Evolutionary conservation across 53 echinoderm and acorn worm genomes (phyloP).

Genomic region (Glandiceps talaboti): DNA sequence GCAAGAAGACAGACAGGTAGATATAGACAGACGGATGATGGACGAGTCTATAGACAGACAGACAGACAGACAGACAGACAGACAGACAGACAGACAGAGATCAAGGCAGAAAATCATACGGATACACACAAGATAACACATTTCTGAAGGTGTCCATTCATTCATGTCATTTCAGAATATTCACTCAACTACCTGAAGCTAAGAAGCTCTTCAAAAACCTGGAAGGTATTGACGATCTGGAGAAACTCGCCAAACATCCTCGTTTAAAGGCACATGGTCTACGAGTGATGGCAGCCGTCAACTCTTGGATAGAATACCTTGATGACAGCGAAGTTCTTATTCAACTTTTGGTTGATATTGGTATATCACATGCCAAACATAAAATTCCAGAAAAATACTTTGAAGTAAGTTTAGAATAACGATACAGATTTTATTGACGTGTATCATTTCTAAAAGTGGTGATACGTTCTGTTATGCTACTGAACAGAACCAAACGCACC

Average conservation of each 20-base stretch:
- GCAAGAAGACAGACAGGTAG: no score
- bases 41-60: no score
- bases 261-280: constrained; percentile 55
- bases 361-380: constrained; percentile 27
- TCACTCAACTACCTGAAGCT: constrained; percentile 7
- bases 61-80: no score
- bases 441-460: no score
- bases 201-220: constrained; percentile 15
- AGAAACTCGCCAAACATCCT: constrained; percentile 28
- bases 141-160: no score
- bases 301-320: constrained; percentile 56
- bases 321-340: constrained; percentile 56
- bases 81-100: no score
- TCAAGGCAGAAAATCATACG: no score
- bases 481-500: no score
- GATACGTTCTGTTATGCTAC: no score
- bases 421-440: no score
- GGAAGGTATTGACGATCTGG: constrained; percentile 38
- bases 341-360: constrained; percentile 53
- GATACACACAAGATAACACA: no score
- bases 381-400: background rate
- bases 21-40: no score
- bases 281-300: constrained; percentile 57
- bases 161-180: constrained; percentile 11
- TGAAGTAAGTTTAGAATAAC: background rate